phyloP scores from a whole-genome alignment of 2,888 invertebrate species.

The Pantelozetes paolii region DNA sequence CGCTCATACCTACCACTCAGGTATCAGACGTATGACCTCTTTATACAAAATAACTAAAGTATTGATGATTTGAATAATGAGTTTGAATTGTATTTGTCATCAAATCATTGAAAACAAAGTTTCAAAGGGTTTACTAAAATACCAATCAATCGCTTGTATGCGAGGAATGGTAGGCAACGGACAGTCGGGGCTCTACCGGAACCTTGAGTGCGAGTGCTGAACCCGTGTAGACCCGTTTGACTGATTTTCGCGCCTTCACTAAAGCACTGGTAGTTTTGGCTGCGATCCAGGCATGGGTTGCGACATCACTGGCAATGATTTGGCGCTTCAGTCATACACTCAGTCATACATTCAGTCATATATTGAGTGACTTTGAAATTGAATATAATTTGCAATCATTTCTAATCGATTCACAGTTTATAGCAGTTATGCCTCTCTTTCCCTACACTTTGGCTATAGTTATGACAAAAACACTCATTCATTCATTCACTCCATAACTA shows the following conservation, averaged over 20 bases:
- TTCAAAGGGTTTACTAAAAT: too few relatives aligned
- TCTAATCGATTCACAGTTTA: not conserved
- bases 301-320: constrained; percentile 2
- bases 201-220: constrained; percentile 13
- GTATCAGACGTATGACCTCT: too few relatives aligned
- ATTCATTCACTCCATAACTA: not conserved
- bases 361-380: not conserved
- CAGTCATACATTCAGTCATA: not conserved
- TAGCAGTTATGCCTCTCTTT: too few relatives aligned
- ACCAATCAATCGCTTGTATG: not conserved
- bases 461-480: not conserved
- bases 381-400: not conserved
- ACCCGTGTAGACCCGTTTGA: constrained; percentile 2
- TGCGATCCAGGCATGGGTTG: constrained; percentile 21
- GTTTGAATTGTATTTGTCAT: too few relatives aligned
- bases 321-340: constrained; percentile 3
- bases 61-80: too few relatives aligned
- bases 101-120: too few relatives aligned
- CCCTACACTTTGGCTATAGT: not conserved
- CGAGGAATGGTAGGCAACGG: not conserved
- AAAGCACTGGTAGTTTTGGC: not conserved
- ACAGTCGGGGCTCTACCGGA: not conserved
- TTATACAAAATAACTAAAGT: too few relatives aligned
- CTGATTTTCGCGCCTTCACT: constrained; percentile 12
- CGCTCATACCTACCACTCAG: too few relatives aligned